A percentile compares a stretch with the other conserved stretches of the same genome.
Conservation (phyloP, 2,797 vertebrate genomes). For the Chaunax sp. region DNA sequence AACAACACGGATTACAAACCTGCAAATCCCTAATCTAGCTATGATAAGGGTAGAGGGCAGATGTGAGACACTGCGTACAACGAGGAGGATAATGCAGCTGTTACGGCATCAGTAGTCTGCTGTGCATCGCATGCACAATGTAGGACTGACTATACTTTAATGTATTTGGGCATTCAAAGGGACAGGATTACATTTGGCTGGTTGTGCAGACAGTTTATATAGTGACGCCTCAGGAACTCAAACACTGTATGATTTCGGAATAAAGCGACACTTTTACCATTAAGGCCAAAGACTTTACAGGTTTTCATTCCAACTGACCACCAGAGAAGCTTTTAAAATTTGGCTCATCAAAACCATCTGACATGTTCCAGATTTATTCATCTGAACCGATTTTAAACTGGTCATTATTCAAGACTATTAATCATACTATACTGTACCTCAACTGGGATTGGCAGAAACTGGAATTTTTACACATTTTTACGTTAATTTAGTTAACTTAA, state of each 20-base stretch:
- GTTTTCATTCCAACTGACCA: slow-evolving; percentile 29
- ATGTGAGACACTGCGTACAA: slow-evolving; percentile 26
- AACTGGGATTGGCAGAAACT: too few relatives aligned
- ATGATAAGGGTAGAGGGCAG: slow-evolving; percentile 35
- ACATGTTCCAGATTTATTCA: too few relatives aligned
- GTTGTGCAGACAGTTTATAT: slow-evolving; percentile 14
- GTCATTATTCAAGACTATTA: too few relatives aligned
- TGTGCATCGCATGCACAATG: slow-evolving; percentile 53
- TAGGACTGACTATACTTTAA: slow-evolving; percentile 1
- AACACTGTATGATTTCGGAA: neutral
- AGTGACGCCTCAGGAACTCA: slow-evolving; percentile 7
- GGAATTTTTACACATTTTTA: too few relatives aligned
- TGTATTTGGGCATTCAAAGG: slow-evolving; percentile 37
- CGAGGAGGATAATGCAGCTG: slow-evolving; percentile 35
- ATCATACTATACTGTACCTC: too few relatives aligned
- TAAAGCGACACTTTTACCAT: slow-evolving; percentile 34
- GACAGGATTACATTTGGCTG: slow-evolving; percentile 1
- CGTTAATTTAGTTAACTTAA: too few relatives aligned
- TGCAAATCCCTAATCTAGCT: slow-evolving; percentile 32
- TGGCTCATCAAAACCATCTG: too few relatives aligned
- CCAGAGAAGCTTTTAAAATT: neutral
- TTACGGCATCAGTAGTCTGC: slow-evolving; percentile 19
- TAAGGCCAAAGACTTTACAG: slow-evolving; percentile 35
- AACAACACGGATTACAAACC: slow-evolving; percentile 52
- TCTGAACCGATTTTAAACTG: too few relatives aligned